Evolutionary conservation across 2,113 vertebrate genomes (phyloP).

Genomic region (Bufo bufo): DNA sequence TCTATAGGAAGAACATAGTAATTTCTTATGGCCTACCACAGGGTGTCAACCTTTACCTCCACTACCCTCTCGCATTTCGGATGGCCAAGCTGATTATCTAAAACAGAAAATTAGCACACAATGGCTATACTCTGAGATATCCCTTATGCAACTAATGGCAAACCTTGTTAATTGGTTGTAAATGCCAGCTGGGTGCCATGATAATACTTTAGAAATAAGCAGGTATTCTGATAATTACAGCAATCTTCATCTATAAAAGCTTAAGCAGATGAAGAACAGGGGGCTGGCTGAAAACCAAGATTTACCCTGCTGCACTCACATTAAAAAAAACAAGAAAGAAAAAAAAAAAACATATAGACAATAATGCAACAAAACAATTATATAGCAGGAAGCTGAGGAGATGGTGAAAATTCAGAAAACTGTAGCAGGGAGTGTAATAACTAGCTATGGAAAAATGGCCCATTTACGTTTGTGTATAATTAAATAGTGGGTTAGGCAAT

Average conservation of each 20-base stretch:
- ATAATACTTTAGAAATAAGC: conserved; percentile 99
- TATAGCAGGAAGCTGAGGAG: conserved; percentile 86
- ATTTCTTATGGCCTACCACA: conserved; percentile 81
- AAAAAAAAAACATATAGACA: conserved; percentile 72
- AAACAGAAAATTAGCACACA: conserved; percentile 91
- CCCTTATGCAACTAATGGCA: conserved; percentile 96
- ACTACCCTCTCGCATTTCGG: conserved; percentile 80
- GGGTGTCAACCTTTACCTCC: conserved; percentile 83
- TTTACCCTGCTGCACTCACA: conserved; percentile 90
- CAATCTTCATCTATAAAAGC: conserved; percentile 97
- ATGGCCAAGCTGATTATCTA: conserved; percentile 85
- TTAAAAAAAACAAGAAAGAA: conserved; percentile 86
- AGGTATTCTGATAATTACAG: conserved; percentile 99
- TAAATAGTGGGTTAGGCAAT: conserved; percentile 87
- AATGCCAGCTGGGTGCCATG: conserved; percentile 95
- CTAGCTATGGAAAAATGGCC: conserved; percentile 86
- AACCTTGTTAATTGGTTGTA: conserved; percentile 98
- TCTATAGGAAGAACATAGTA: conserved; percentile 77
- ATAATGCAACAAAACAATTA: conserved; percentile 83
- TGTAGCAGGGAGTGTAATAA: conserved; percentile 86
- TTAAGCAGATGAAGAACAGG: conserved; percentile 89
- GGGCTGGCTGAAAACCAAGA: conserved; percentile 87
- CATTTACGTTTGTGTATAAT: conserved; percentile 87
- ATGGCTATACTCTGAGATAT: conserved; percentile 84
- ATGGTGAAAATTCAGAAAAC: conserved; percentile 85